Conservation (phyloP, 2,113 vertebrate genomes). For the Apteryx mantelli region DNA sequence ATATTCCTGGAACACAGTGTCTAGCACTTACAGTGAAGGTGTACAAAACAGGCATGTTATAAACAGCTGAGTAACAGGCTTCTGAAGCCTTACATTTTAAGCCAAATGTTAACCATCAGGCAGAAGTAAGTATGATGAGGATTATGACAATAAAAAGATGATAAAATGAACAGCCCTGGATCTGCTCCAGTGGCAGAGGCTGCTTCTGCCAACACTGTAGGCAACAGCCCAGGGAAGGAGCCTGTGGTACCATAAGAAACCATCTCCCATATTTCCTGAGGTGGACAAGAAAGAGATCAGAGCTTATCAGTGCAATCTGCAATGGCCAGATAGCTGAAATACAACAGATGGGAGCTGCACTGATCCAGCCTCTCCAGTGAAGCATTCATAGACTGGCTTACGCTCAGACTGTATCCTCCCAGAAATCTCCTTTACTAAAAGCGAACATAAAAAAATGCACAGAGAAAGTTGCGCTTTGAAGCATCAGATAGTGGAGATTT, state of each 20-base stretch:
- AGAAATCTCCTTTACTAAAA: background rate
- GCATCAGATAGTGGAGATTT: background rate
- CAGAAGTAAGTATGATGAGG: background rate
- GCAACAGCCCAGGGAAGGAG: background rate
- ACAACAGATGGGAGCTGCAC: background rate
- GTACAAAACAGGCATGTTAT: background rate
- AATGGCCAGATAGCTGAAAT: background rate
- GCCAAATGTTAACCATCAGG: background rate
- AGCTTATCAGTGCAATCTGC: background rate
- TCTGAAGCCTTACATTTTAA: background rate
- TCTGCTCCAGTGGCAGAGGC: background rate
- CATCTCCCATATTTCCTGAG: background rate
- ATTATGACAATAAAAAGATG: background rate
- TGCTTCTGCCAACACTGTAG: background rate
- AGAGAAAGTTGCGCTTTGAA: background rate
- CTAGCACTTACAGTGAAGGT: background rate
- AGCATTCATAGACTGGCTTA: background rate
- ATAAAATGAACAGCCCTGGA: background rate
- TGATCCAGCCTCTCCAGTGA: background rate
- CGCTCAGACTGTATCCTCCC: background rate
- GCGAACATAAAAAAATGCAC: fast-evolving
- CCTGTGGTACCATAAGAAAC: background rate
- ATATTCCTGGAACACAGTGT: background rate
- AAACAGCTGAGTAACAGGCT: background rate
- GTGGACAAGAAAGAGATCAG: background rate